Conservation (phyloP, 2,797 vertebrate genomes). For the Poeciliopsis turneri region DNA sequence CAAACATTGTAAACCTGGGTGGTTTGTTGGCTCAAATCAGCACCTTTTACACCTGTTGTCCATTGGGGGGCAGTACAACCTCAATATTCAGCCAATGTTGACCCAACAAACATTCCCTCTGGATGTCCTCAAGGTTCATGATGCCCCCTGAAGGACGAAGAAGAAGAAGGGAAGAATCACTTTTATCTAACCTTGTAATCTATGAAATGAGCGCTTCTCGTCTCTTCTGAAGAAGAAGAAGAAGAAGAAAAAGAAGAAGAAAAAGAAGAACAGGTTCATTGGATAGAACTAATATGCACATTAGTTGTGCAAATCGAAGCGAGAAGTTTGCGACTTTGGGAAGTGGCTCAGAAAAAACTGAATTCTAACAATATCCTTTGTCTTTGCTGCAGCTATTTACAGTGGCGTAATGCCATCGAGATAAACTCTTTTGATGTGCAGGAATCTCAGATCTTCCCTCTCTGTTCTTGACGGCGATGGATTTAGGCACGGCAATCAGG, state of each 20-base stretch:
- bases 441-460: slow-evolving; percentile 69
- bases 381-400: slow-evolving; percentile 77
- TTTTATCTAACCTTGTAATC: slow-evolving; percentile 10
- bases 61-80: slow-evolving; percentile 95
- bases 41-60: slow-evolving; percentile 41
- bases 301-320: neutral
- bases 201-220: slow-evolving; percentile 1
- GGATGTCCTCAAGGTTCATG: slow-evolving; percentile 33
- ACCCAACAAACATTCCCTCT: slow-evolving; percentile 28
- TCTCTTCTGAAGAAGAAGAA: neutral
- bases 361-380: slow-evolving; percentile 15
- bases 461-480: slow-evolving; percentile 68
- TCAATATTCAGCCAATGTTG: slow-evolving; percentile 73
- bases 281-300: neutral
- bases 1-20: neutral
- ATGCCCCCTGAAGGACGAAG: slow-evolving; percentile 32
- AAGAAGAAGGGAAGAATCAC: slow-evolving; percentile 10
- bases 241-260: neutral
- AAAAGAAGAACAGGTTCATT: neutral
- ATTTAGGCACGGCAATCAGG: slow-evolving; percentile 79
- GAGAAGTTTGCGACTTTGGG: neutral
- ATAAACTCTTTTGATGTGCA: slow-evolving; percentile 76
- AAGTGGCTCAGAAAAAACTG: neutral
- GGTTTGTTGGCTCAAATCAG: neutral
- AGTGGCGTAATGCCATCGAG: slow-evolving; percentile 67